Conservation (phyloP, 2,888 invertebrate genomes). For the Heterodera filipjevi region DNA sequence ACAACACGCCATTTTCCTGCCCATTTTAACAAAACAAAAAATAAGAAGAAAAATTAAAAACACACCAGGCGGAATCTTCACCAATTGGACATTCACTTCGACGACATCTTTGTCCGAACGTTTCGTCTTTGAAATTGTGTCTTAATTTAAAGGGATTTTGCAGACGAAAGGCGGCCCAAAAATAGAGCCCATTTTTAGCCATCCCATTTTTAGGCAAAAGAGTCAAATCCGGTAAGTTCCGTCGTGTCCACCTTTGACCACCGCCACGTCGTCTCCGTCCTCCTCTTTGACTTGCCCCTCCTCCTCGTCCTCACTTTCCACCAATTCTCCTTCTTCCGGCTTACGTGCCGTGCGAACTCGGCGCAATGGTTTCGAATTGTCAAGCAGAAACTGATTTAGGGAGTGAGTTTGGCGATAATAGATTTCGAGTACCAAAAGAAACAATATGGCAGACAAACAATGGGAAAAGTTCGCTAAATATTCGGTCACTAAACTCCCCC, state of each 20-base stretch:
- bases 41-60: not conserved
- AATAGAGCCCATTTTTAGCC: not conserved
- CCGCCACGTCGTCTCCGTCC: conserved; percentile 38
- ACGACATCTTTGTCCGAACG: conserved; percentile 32
- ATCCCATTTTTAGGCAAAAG: no score
- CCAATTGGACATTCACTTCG: conserved; percentile 40
- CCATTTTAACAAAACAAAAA: not conserved
- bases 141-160: conserved; percentile 11
- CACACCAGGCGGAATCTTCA: conserved; percentile 36
- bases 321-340: conserved; percentile 38
- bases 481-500: no score
- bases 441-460: no score
- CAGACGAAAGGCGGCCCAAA: not conserved
- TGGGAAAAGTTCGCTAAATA: no score
- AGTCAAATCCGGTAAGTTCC: not conserved
- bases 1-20: conserved; percentile 56
- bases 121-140: not conserved
- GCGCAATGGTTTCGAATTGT: conserved; percentile 35
- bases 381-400: conserved; percentile 33
- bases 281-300: conserved; percentile 39
- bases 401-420: not conserved
- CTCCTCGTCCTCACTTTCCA: conserved; percentile 39
- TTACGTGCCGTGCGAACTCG: conserved; percentile 33
- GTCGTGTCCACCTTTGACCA: conserved; percentile 26
- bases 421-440: no score